These are phyloP conservation scores for Reticulitermes lucifugus DNA, from an alignment of 2,888 invertebrate genomes.

Conservation along the genomic window DNA sequence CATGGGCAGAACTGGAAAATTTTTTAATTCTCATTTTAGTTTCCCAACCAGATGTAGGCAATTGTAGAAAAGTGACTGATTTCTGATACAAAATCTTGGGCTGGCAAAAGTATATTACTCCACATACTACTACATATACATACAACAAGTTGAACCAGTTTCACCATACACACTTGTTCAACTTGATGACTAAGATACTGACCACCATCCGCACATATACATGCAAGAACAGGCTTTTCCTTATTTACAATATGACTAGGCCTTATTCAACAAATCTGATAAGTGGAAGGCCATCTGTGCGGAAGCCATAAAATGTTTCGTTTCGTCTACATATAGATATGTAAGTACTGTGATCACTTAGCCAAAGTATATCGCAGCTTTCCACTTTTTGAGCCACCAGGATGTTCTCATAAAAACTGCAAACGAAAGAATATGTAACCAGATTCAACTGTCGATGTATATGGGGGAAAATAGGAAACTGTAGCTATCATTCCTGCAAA, in stretches of 20 bases:
- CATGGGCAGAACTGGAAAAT: slow-evolving; percentile 2
- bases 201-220: neutral
- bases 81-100: slow-evolving; percentile 30
- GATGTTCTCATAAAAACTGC: neutral
- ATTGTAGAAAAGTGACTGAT: neutral
- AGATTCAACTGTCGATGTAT: slow-evolving; percentile 9
- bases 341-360: slow-evolving; percentile 37
- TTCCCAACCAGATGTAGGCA: slow-evolving; percentile 21
- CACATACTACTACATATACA: slow-evolving; percentile 12
- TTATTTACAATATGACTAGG: slow-evolving; percentile 40
- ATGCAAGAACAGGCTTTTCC: neutral
- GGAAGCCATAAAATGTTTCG: slow-evolving; percentile 29
- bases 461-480: neutral
- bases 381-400: slow-evolving; percentile 5
- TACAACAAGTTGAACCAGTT: neutral
- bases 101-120: slow-evolving; percentile 9
- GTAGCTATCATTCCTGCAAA: neutral
- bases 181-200: neutral
- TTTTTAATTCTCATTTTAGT: slow-evolving; percentile 1
- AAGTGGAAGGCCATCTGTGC: slow-evolving; percentile 28
- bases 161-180: slow-evolving; percentile 30
- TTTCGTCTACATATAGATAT: slow-evolving; percentile 35
- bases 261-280: neutral
- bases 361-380: neutral
- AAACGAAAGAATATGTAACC: neutral